These are phyloP conservation scores for Campopleginae sp. DNA, from an alignment of 2,888 invertebrate species.

Conservation along the genomic window DNA sequence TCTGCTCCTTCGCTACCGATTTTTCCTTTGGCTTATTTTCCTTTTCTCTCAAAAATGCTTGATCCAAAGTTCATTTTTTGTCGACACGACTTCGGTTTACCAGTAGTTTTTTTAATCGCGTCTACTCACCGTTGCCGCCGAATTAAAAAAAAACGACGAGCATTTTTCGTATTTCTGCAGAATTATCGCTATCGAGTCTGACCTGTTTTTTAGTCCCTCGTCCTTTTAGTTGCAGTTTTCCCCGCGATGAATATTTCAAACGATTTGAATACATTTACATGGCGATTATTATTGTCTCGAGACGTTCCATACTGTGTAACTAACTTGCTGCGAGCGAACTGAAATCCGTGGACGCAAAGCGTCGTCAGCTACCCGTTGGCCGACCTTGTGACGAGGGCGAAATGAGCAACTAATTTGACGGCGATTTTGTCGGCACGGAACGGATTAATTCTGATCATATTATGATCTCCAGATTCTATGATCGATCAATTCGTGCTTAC, in stretches of 20 bases:
- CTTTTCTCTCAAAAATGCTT: background rate
- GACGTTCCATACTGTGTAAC: conserved; percentile 24
- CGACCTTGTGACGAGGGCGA: background rate
- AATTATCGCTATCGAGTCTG: conserved; percentile 4
- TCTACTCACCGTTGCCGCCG: no score
- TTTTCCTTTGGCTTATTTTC: background rate
- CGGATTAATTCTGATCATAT: background rate
- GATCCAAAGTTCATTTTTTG: background rate
- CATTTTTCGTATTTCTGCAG: background rate
- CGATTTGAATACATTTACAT: conserved; percentile 58
- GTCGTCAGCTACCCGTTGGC: background rate
- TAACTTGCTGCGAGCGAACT: conserved; percentile 23
- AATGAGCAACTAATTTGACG: background rate
- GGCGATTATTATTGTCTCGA: conserved; percentile 15
- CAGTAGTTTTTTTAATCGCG: background rate
- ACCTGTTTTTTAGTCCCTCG: background rate
- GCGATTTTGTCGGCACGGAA: background rate
- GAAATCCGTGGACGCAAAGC: conserved; percentile 13
- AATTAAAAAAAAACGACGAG: no score
- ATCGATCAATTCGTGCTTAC: conserved; percentile 40
- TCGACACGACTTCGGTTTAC: background rate
- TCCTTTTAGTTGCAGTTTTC: conserved; percentile 1
- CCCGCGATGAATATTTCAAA: conserved; percentile 17
- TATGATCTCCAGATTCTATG: conserved; percentile 19
- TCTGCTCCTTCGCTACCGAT: background rate